Evolutionary conservation across 2,797 vertebrate genomes (phyloP), one percentile per base, ranked within the genome.

Genomic region (Myotis pilosus): DNA sequence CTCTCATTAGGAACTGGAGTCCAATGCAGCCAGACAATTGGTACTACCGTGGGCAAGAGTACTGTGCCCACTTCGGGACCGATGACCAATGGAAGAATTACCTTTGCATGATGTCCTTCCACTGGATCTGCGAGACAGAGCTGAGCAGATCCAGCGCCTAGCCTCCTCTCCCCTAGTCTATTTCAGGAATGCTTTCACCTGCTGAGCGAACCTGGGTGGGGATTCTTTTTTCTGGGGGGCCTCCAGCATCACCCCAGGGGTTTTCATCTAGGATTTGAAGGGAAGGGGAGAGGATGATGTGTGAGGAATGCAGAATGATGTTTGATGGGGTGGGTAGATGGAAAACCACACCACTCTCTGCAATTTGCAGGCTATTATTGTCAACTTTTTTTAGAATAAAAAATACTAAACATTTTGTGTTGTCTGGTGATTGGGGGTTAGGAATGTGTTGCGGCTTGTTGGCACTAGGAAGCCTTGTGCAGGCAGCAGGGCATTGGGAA

Each of bases 21-120:
- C 97, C 98, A 0, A 89, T 95, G 0, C 98, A 99, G 94, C 99
- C 98, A 0, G 98, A 99, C 6, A 87, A 97, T 78, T 98, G 98
- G 98, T 91, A 68, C 0, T 72, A 57, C 2, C 98, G 98, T 0
- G 97, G 97, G 0, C 0, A 98, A 98, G 97, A 99, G 30, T 98
- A 99, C 97, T 99, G 99, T 0, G 98, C 97, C 74, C 98, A 98
- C 47, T 62, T 99, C 1, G 96, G 97, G 1, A 0, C 0, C 0
- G 92, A 98, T 1, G 98, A 98, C 6, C 97, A 81, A 6, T 98
- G 98, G 88, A 99, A 99, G 0, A 98, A 99, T 22, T 66, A 97
- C 0, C 97, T 98, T 98, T 98, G 99, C 95, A 82, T 82, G 74
- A 75, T n/a, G 0, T 28, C 0, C 23, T 55, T 98, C 64, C 96